Percentiles rank a stretch among this genome's conserved stretches.
phyloP scores from a whole-genome alignment of 64 coral and sea anemone species.

The Cladopsammia gracilis region DNA sequence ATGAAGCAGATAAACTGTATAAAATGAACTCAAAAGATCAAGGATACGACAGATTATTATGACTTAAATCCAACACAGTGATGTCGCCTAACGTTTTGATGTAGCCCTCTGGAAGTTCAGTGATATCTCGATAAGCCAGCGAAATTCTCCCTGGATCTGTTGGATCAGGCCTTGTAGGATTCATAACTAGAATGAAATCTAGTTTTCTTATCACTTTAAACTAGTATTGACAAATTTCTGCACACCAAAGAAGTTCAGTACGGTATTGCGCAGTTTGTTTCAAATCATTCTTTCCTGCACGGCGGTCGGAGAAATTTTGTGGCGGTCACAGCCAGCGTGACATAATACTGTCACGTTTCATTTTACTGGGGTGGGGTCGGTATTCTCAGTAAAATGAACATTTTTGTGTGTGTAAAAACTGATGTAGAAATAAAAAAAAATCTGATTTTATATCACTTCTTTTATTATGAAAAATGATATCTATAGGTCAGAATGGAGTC shows the following conservation, averaged over 20 bases:
- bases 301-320: too few species aligned
- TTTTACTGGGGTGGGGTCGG: too few species aligned
- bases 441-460: too few species aligned
- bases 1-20: background rate
- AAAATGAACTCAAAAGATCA: background rate
- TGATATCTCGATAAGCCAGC: slow-evolving; percentile 83
- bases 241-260: background rate
- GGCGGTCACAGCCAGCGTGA: too few species aligned
- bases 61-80: slow-evolving; percentile 90
- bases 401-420: too few species aligned
- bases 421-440: too few species aligned
- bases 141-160: slow-evolving; percentile 80
- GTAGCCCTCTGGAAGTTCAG: slow-evolving; percentile 48
- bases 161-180: slow-evolving; percentile 21
- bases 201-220: background rate
- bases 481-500: too few species aligned
- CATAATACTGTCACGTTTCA: too few species aligned
- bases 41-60: slow-evolving; percentile 96
- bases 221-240: background rate
- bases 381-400: too few species aligned
- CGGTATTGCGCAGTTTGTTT: too few species aligned
- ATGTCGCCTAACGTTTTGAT: slow-evolving; percentile 47
- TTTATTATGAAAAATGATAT: too few species aligned
- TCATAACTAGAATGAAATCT: background rate
- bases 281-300: too few species aligned